These are phyloP conservation scores for Simalia tracyae DNA, from an alignment of 2,797 vertebrate species.

Conservation along the genomic window DNA sequence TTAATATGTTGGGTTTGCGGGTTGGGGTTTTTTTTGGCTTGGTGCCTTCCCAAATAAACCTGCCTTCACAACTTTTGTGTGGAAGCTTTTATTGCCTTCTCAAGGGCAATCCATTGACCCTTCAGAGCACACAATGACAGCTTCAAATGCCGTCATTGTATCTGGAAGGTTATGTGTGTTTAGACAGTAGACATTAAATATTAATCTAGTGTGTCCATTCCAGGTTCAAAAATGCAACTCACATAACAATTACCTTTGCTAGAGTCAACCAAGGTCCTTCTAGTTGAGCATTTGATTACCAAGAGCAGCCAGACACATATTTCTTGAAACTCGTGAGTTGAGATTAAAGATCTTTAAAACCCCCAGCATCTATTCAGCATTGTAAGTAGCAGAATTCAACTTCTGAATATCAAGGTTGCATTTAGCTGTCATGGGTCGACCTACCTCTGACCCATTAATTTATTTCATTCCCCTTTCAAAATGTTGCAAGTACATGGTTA, in stretches of 20 bases:
- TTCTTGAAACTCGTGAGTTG: background rate
- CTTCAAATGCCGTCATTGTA: background rate
- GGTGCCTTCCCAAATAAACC: background rate
- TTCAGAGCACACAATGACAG: background rate
- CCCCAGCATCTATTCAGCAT: background rate
- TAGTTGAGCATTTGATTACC: too few relatives aligned
- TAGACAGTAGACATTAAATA: background rate
- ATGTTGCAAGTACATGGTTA: background rate
- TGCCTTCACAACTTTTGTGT: background rate
- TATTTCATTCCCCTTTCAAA: background rate
- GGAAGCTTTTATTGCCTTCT: background rate
- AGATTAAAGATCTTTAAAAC: background rate
- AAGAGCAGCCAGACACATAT: background rate
- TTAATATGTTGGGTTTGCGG: background rate
- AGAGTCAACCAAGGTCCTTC: background rate
- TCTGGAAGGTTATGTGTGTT: background rate
- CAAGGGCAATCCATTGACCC: conserved; percentile 18
- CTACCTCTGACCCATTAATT: background rate
- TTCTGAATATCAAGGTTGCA: background rate
- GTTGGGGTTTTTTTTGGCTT: background rate
- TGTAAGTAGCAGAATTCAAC: background rate
- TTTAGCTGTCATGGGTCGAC: background rate
- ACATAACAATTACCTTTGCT: background rate
- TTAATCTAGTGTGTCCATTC: background rate
- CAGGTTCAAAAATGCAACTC: background rate